Conservation (phyloP, 2,797 vertebrate species). For the Acipenser oxyrinchus region DNA sequence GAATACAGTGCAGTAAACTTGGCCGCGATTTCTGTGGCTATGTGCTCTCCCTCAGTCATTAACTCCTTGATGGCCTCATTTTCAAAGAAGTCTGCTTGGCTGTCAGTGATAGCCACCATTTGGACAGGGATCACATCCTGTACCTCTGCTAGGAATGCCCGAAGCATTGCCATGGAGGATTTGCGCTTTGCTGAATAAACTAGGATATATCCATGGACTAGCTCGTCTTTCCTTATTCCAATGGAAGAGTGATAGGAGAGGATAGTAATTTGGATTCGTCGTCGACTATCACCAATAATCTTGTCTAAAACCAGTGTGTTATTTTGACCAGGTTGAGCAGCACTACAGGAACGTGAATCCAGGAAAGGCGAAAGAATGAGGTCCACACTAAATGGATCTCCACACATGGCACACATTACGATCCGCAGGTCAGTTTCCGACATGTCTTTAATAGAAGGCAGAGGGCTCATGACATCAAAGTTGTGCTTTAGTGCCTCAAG, state of each 20-base stretch:
- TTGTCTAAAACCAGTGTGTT: slow-evolving; percentile 94
- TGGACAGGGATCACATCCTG: slow-evolving; percentile 97
- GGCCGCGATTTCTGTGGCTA: slow-evolving; percentile 92
- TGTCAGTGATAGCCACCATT: slow-evolving; percentile 95
- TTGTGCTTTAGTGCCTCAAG: slow-evolving; percentile 90
- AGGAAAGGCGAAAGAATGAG: slow-evolving; percentile 97
- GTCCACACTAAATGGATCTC: slow-evolving; percentile 95
- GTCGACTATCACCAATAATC: slow-evolving; percentile 89
- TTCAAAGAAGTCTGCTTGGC: slow-evolving; percentile 97
- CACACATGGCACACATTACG: slow-evolving; percentile 98
- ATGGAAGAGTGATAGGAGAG: slow-evolving; percentile 96
- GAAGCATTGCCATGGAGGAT: slow-evolving; percentile 97
- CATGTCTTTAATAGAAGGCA: slow-evolving; percentile 90
- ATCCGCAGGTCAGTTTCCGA: slow-evolving; percentile 93
- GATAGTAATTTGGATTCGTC: slow-evolving; percentile 90
- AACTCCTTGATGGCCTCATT: slow-evolving; percentile 94
- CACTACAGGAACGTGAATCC: slow-evolving; percentile 92
- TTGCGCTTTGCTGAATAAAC: slow-evolving; percentile 96
- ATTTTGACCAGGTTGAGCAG: slow-evolving; percentile 88
- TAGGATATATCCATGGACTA: slow-evolving; percentile 95
- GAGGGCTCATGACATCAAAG: slow-evolving; percentile 81
- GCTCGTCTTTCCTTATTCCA: slow-evolving; percentile 90
- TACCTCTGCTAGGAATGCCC: slow-evolving; percentile 92
- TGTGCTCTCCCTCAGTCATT: slow-evolving; percentile 98
- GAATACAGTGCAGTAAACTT: slow-evolving; percentile 97